Evolutionary conservation across 2,888 invertebrate genomes (phyloP), one percentile per base, ranked within the genome.

Genomic region (Epinotia nisella): DNA sequence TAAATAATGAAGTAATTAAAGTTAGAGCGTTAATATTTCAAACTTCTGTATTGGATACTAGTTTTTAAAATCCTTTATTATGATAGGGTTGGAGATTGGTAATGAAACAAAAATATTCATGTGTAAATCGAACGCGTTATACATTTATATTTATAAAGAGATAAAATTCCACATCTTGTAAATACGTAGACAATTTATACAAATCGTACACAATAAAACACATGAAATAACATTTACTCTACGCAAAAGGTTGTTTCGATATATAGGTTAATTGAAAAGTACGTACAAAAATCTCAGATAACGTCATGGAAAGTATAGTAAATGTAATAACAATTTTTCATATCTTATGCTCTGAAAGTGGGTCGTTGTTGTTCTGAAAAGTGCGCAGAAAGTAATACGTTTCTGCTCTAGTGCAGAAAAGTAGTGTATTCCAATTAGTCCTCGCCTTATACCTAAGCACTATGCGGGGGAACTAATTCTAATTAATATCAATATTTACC

Each of bases 151-250:
- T 72, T 89, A 91, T 90, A 91, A 91, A 92, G 92, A 92, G 91
- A 92, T 92, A 92, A 91, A 91, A 90, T 91, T 89, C 88, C 90
- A 91, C 90, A 89, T 90, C 85, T 91, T 91, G 91, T 92, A 91
- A 90, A 90, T 90, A 90, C 73, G 87, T 87, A 91, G 89, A 91
- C 87, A 89, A 86, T 87, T 87, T 82, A 84, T 89, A 90, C 86
- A 88, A 85, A 87, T 82, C 83, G 85, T 84, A 84, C 82, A 84
- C 81, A 81, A 78, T 81, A 78, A 85, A 86, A 90, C 84, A 89
- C 83, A 80, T 82, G 77, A 81, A 83, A 84, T 87, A 85, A 87
- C 84, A 87, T 85, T 83, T 70, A 74, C 72, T 74, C 58, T 61
- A 70, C 69, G 70, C 77, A 78, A 78, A 69, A 61, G 60, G 29